A percentile compares a stretch with the other conserved stretches of the same genome.
Conservation (phyloP, 30 jellyfish, hydroid and myxozoan species). For the Rhopilema esculentum region DNA sequence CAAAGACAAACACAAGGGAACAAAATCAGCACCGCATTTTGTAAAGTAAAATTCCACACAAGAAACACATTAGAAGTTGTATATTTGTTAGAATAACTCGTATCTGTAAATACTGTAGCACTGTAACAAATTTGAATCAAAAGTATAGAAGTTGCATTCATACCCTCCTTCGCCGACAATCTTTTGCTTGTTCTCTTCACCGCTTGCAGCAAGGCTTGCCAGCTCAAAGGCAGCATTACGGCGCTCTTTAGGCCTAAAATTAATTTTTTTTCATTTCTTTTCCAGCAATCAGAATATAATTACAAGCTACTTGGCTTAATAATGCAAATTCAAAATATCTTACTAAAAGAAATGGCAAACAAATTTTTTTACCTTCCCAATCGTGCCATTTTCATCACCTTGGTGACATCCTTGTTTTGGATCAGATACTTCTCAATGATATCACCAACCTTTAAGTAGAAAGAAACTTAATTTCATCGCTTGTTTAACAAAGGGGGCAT, state of each 20-base stretch:
- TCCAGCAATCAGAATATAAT: neutral
- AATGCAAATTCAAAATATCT: neutral
- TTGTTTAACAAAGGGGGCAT: too few relatives aligned
- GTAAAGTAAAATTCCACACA: too few relatives aligned
- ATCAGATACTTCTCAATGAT: conserved; percentile 84
- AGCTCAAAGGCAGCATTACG: conserved; percentile 98
- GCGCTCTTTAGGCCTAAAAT: conserved; percentile 81
- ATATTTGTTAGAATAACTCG: too few relatives aligned
- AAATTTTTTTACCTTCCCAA: conserved; percentile 88
- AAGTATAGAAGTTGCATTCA: neutral
- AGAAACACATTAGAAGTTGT: too few relatives aligned
- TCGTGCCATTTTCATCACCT: conserved; percentile 87
- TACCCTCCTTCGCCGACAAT: conserved; percentile 92
- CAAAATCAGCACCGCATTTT: too few relatives aligned
- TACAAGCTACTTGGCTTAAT: neutral
- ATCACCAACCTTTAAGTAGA: conserved; percentile 84
- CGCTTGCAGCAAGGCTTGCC: conserved; percentile 98
- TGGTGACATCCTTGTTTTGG: conserved; percentile 87
- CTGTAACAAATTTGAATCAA: neutral
- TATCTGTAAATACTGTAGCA: neutral
- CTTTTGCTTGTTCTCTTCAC: conserved; percentile 85
- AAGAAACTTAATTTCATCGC: too few relatives aligned
- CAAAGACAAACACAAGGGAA: neutral
- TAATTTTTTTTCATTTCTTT: too few relatives aligned
- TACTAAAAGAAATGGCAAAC: conserved; percentile 12